Conservation (phyloP, 1,140 invertebrate species). For the Platorchestia sp. region DNA sequence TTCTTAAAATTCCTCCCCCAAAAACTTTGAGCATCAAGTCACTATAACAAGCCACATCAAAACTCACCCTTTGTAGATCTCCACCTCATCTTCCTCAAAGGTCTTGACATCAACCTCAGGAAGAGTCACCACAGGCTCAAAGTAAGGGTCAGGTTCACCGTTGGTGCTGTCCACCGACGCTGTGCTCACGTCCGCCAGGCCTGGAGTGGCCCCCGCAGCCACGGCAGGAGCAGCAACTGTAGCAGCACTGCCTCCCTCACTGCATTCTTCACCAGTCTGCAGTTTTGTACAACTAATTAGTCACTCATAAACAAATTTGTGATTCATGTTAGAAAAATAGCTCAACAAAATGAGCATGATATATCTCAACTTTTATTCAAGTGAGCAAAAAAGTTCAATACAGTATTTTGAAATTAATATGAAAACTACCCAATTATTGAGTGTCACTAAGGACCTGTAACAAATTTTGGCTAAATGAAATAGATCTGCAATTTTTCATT, state of each 20-base stretch:
- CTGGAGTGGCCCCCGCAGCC: background rate
- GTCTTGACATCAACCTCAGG: constrained; percentile 82
- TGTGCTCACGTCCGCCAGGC: constrained; percentile 46
- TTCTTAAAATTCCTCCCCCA: background rate
- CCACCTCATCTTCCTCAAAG: constrained; percentile 85
- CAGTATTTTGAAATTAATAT: no score
- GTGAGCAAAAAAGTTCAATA: no score
- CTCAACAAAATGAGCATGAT: no score
- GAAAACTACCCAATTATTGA: no score
- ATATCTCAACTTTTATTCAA: no score
- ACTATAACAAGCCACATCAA: background rate
- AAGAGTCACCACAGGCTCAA: constrained; percentile 81
- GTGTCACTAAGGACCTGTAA: no score
- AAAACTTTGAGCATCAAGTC: background rate
- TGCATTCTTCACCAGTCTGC: constrained; percentile 16
- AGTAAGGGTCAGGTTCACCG: constrained; percentile 79
- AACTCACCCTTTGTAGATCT: constrained; percentile 78
- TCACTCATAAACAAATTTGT: no score
- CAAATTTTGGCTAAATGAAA: no score
- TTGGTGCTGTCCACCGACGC: constrained; percentile 61
- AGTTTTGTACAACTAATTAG: background rate
- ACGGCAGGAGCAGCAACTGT: background rate
- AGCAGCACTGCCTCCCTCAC: background rate
- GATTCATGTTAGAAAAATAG: no score
- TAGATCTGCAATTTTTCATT: no score